A percentile compares a stretch with the other conserved stretches of the same genome.
Conservation (phyloP, 2,797 vertebrate genomes). For the Dipus sagitta region DNA sequence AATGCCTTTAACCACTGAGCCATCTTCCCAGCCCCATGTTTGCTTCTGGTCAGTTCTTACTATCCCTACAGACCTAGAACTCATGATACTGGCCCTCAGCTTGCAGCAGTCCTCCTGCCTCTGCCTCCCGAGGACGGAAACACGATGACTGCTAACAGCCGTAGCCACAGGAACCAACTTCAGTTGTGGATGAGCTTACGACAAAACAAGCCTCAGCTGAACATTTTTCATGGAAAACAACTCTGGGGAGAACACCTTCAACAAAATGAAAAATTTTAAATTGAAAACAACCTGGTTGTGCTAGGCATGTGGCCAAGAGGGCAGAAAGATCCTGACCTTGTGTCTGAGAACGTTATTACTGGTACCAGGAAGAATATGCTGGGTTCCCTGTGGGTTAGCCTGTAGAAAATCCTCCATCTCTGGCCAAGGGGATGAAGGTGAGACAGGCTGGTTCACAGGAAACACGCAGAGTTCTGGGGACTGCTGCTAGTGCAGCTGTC, state of each 20-base stretch:
- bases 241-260: background rate
- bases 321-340: background rate
- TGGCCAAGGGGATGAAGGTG: background rate
- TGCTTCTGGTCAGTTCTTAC: background rate
- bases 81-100: background rate
- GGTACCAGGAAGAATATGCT: background rate
- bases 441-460: background rate
- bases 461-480: too few species aligned
- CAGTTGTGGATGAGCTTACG: background rate
- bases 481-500: too few species aligned
- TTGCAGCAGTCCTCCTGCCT: background rate
- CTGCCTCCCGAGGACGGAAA: background rate
- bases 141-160: background rate
- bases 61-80: background rate
- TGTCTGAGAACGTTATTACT: background rate
- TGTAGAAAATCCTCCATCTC: background rate
- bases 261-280: constrained; percentile 21
- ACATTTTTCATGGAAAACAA: background rate
- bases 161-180: background rate
- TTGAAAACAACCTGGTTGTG: background rate
- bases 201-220: background rate
- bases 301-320: too few species aligned
- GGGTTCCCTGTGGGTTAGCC: background rate
- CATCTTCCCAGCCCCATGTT: too few species aligned
- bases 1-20: too few species aligned